Conservation (phyloP, 2,113 vertebrate species). For the Otis tarda region DNA sequence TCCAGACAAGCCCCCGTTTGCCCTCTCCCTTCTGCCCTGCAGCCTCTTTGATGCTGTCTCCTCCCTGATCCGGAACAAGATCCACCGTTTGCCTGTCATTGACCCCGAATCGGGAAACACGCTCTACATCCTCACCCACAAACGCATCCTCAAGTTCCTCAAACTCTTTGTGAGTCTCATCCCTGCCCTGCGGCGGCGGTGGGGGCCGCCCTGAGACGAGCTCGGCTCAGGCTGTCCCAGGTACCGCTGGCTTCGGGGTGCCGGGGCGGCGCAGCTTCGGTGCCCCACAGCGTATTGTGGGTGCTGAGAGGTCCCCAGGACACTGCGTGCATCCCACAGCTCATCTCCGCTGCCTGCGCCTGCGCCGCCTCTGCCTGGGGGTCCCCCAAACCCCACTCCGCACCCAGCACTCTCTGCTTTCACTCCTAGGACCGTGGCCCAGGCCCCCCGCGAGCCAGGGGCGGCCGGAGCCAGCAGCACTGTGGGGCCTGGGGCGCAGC, state of each 20-base stretch:
- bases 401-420: not conserved
- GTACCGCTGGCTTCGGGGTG: not conserved
- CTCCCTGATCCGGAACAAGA: constrained; percentile 94
- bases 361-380: accelerated
- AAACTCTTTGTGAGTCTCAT: constrained; percentile 91
- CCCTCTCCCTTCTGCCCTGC: not conserved
- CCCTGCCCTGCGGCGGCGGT: not conserved
- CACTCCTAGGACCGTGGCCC: not conserved
- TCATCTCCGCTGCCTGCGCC: accelerated
- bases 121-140: constrained; percentile 97
- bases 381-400: accelerated
- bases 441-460: not conserved
- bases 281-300: not conserved
- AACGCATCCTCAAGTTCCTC: constrained; percentile 98
- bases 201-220: accelerated
- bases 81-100: constrained; percentile 95
- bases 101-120: constrained; percentile 94
- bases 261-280: not conserved
- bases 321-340: accelerated
- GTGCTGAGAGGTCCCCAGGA: not conserved
- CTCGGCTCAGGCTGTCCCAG: not conserved
- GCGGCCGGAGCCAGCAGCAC: not conserved
- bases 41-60: constrained; percentile 97
- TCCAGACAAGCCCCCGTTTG: not conserved
- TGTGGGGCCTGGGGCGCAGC: not conserved